Evolutionary conservation across 1,140 invertebrate genomes (phyloP).

Genomic region (Maniola jurtina): DNA sequence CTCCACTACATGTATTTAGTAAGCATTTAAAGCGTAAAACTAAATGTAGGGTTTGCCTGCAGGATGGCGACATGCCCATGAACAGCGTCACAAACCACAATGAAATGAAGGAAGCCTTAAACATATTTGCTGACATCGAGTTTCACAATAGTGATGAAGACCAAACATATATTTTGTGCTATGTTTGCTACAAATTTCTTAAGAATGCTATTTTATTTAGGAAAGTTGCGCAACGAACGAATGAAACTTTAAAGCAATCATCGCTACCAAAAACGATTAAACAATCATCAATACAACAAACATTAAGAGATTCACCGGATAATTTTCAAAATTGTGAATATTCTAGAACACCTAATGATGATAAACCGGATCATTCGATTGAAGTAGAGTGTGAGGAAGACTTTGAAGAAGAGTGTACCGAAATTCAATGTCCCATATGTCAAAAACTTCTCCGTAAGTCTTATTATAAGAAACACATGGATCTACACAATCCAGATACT

Average conservation of each 20-base stretch:
- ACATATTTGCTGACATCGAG: slow-evolving; percentile 39
- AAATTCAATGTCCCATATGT: slow-evolving; percentile 63
- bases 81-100: slow-evolving; percentile 30
- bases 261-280: background rate
- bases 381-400: slow-evolving; percentile 12
- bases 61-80: slow-evolving; percentile 41
- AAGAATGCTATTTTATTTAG: slow-evolving; percentile 48
- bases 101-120: slow-evolving; percentile 42
- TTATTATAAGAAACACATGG: slow-evolving; percentile 59
- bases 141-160: slow-evolving; percentile 40
- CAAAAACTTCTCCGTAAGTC: slow-evolving; percentile 55
- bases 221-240: slow-evolving; percentile 43
- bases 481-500: slow-evolving; percentile 63
- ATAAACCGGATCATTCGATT: background rate
- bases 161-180: slow-evolving; percentile 47
- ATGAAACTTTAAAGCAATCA: slow-evolving; percentile 36
- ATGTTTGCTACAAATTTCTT: slow-evolving; percentile 46
- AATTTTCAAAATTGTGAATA: slow-evolving; percentile 26
- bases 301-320: slow-evolving; percentile 36
- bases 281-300: too few relatives aligned
- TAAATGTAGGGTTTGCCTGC: slow-evolving; percentile 42
- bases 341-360: slow-evolving; percentile 18
- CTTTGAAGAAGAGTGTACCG: background rate
- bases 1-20: slow-evolving; percentile 2
- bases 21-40: background rate